Conservation (phyloP, 2,888 invertebrate genomes). For the Epiblema foenella region DNA sequence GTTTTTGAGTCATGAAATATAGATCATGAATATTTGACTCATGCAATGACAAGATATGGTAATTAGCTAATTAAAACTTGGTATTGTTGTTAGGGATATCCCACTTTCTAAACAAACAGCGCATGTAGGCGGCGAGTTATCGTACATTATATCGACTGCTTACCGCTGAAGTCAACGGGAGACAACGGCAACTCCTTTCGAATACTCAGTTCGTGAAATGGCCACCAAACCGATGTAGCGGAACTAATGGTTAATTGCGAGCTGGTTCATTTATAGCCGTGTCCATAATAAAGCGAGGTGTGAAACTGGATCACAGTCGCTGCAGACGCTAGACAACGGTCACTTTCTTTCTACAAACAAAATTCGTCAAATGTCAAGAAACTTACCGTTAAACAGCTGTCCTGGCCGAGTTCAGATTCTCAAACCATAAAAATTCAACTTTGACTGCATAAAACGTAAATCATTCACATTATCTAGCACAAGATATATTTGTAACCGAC, state of each 20-base stretch:
- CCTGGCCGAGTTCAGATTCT: slow-evolving; percentile 53
- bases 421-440: slow-evolving; percentile 60
- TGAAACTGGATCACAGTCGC: slow-evolving; percentile 74
- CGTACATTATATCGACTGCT: slow-evolving; percentile 38
- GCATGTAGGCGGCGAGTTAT: slow-evolving; percentile 39
- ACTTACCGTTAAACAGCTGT: slow-evolving; percentile 72
- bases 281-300: slow-evolving; percentile 66
- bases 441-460: slow-evolving; percentile 59
- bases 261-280: slow-evolving; percentile 73
- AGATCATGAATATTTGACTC: slow-evolving; percentile 37
- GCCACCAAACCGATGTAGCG: slow-evolving; percentile 63
- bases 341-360: slow-evolving; percentile 82
- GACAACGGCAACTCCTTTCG: slow-evolving; percentile 61
- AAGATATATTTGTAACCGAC: slow-evolving; percentile 66
- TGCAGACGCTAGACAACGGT: slow-evolving; percentile 74
- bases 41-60: slow-evolving; percentile 31
- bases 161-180: slow-evolving; percentile 54
- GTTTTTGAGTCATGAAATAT: slow-evolving; percentile 30
- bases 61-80: slow-evolving; percentile 24
- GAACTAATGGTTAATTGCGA: slow-evolving; percentile 68
- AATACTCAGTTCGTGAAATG: slow-evolving; percentile 55
- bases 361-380: slow-evolving; percentile 71
- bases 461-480: slow-evolving; percentile 72
- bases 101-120: slow-evolving; percentile 43
- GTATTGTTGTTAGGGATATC: slow-evolving; percentile 23